phyloP scores from a whole-genome alignment of 2,797 vertebrate species.

The Etheostoma perlongum region DNA sequence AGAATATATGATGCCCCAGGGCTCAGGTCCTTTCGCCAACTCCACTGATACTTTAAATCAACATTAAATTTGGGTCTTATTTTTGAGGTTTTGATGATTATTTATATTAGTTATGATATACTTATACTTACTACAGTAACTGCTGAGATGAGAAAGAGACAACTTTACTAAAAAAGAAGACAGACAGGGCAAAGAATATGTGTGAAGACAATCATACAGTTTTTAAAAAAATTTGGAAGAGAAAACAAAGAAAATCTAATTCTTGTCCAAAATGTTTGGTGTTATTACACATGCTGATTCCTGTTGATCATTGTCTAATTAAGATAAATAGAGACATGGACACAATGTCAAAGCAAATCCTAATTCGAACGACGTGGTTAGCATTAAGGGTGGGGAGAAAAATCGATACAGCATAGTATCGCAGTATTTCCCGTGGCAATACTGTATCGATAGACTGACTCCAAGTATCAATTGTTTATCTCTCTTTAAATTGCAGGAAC shows the following conservation, averaged over 20 bases:
- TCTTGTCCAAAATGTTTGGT: not conserved
- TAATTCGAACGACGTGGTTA: too few species aligned
- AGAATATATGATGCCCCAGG: not conserved
- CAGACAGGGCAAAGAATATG: not conserved
- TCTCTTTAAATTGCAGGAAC: too few species aligned
- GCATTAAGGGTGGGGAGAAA: too few species aligned
- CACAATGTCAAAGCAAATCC: not conserved
- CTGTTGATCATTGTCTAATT: not conserved
- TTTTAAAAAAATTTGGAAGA: not conserved
- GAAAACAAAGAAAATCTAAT: too few species aligned
- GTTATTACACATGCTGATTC: not conserved
- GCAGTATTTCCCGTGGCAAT: too few species aligned
- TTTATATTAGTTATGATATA: not conserved
- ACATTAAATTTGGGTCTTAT: not conserved
- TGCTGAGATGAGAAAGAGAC: not conserved
- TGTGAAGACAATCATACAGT: not conserved
- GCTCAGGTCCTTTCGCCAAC: not conserved
- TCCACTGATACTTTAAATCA: not conserved
- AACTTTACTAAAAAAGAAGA: not conserved
- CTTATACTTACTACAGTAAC: not conserved
- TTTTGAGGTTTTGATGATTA: not conserved
- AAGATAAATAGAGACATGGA: not conserved
- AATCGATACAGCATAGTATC: too few species aligned
- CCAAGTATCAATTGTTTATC: too few species aligned
- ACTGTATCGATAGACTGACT: too few species aligned